Evolutionary conservation across 2,888 invertebrate species (phyloP).

Genomic region (Temnothorax rugatulus): DNA sequence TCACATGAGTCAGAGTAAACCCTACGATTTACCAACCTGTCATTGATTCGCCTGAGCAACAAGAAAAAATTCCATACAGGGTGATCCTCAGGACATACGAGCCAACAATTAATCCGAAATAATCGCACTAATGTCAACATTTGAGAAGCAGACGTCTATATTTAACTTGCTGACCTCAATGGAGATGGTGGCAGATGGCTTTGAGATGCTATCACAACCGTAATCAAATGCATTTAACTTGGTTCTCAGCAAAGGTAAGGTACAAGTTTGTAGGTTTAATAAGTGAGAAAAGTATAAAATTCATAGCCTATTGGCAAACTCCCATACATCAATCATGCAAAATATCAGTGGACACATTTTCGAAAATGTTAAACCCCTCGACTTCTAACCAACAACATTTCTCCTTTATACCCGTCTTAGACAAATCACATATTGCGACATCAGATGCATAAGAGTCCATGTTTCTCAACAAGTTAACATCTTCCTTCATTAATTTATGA

Average conservation of each 20-base stretch:
- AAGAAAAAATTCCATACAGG: background rate
- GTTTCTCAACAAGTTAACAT: slow-evolving; percentile 1
- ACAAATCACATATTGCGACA: background rate
- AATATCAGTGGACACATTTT: background rate
- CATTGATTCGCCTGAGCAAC: background rate
- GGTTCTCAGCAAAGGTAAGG: background rate
- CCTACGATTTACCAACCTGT: background rate
- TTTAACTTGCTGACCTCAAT: background rate
- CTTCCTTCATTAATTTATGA: background rate
- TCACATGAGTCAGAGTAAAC: background rate
- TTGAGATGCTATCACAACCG: background rate
- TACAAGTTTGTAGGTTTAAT: background rate
- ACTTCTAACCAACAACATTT: slow-evolving; percentile 7
- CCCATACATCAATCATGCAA: background rate
- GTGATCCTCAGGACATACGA: background rate
- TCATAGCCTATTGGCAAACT: slow-evolving; percentile 3
- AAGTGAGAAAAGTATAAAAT: background rate
- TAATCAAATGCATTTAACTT: background rate
- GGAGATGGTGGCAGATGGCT: background rate
- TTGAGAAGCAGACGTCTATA: background rate
- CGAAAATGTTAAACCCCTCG: background rate
- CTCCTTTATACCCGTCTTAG: slow-evolving; percentile 2
- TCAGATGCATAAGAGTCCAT: slow-evolving; percentile 2
- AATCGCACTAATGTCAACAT: background rate
- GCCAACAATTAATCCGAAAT: background rate